Conservation (phyloP, 2,888 invertebrate genomes). For the Nymphalis urticae region DNA sequence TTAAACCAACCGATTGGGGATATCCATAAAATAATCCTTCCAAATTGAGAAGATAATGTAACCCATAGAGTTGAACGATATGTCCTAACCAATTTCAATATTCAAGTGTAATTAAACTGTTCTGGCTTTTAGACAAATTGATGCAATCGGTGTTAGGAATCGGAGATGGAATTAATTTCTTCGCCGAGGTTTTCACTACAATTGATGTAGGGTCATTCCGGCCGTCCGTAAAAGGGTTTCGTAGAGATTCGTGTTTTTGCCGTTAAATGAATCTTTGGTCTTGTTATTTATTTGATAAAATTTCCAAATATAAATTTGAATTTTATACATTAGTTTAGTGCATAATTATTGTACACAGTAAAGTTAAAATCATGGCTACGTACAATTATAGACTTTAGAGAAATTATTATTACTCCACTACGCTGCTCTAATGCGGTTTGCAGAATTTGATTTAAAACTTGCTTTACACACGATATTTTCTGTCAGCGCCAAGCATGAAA, state of each 20-base stretch:
- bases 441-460: no score
- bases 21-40: constrained; percentile 48
- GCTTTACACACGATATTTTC: no score
- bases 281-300: constrained; percentile 6
- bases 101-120: constrained; percentile 60
- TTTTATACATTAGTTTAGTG: background rate
- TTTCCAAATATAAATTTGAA: background rate
- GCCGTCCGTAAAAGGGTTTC: constrained; percentile 52
- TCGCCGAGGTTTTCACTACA: constrained; percentile 56
- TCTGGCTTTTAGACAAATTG: constrained; percentile 62
- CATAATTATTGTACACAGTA: no score
- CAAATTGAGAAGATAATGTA: constrained; percentile 48
- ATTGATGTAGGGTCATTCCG: constrained; percentile 52
- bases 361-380: no score
- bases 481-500: no score
- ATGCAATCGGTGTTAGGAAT: constrained; percentile 48
- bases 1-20: background rate
- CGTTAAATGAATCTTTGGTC: background rate
- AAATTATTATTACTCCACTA: no score
- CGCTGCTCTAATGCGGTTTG: no score
- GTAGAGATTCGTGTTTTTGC: constrained; percentile 16
- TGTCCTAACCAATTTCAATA: constrained; percentile 51
- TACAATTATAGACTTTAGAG: no score
- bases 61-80: constrained; percentile 31
- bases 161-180: constrained; percentile 61